These are phyloP conservation scores for Conopomorpha cramerella DNA, from an alignment of 1,140 invertebrate genomes.

Conservation along the genomic window DNA sequence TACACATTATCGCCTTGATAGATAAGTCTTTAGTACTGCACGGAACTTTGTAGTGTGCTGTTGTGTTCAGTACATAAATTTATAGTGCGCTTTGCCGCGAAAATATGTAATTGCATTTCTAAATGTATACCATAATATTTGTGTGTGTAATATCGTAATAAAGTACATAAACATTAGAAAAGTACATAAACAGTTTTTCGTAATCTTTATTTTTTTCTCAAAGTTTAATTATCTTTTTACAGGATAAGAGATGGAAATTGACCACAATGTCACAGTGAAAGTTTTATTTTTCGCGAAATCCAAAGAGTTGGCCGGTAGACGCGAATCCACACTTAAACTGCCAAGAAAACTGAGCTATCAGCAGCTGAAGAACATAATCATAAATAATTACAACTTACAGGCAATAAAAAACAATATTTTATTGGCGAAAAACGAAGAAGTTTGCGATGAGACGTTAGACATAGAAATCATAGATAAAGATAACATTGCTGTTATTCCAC, in stretches of 20 bases:
- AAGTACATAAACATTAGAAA: neutral
- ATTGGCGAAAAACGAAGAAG: conserved; percentile 81
- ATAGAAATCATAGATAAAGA: conserved; percentile 68
- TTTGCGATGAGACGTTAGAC: conserved; percentile 62
- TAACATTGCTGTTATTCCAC: conserved; percentile 84
- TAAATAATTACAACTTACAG: conserved; percentile 66
- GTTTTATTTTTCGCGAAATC: conserved; percentile 88
- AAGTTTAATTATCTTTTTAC: conserved; percentile 9
- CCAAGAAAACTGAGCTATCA: conserved; percentile 50
- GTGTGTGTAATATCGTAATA: neutral
- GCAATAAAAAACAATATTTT: conserved; percentile 73
- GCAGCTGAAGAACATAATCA: conserved; percentile 64
- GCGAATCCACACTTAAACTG: conserved; percentile 59
- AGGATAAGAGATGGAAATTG: conserved; percentile 49
- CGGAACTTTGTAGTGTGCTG: no score
- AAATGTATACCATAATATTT: no score
- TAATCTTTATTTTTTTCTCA: no score
- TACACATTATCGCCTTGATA: no score
- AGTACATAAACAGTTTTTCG: neutral
- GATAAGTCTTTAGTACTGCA: no score
- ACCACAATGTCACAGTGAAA: conserved; percentile 60
- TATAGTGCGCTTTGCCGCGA: no score
- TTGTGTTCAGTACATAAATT: no score
- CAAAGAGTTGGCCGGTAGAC: conserved; percentile 73
- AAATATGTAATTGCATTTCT: no score